Conservation (phyloP, 37 sponge, comb jelly and placozoan species). For the Crambe crambe region DNA sequence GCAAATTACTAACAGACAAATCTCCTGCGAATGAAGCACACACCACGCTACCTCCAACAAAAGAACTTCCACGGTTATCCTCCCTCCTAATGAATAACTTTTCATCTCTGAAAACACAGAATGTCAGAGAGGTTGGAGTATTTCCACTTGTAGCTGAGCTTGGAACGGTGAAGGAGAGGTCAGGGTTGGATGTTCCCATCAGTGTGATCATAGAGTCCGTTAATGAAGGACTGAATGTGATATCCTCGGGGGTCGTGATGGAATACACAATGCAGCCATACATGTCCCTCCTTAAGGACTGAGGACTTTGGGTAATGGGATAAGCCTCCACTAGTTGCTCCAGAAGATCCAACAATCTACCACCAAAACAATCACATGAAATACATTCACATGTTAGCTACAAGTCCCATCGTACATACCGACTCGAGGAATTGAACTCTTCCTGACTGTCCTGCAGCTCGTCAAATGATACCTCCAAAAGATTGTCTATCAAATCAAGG, state of each 20-base stretch:
- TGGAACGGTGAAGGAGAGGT: slow-evolving; percentile 8
- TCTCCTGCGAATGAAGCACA: slow-evolving; percentile 16
- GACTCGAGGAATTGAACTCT: slow-evolving; percentile 27
- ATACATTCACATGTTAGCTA: neutral
- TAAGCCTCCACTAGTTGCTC: slow-evolving; percentile 11
- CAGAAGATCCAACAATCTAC: neutral
- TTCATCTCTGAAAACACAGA: slow-evolving; percentile 17
- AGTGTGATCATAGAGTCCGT: neutral
- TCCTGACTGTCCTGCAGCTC: slow-evolving; percentile 22
- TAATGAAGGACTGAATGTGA: neutral
- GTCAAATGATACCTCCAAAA: neutral
- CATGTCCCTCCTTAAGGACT: neutral
- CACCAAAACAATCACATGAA: neutral
- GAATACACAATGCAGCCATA: slow-evolving; percentile 2
- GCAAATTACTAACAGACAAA: neutral
- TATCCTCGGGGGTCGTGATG: neutral
- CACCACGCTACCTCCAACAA: slow-evolving; percentile 25
- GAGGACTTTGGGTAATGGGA: neutral
- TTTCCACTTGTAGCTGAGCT: neutral
- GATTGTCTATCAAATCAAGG: slow-evolving; percentile 35
- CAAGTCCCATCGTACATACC: slow-evolving; percentile 6
- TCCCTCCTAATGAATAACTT: slow-evolving; percentile 24
- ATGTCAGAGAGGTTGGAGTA: neutral
- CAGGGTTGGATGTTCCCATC: slow-evolving; percentile 4
- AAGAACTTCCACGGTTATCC: neutral